These are phyloP conservation scores for Hypomecis atomaria DNA, from an alignment of 2,888 invertebrate genomes.

Conservation along the genomic window DNA sequence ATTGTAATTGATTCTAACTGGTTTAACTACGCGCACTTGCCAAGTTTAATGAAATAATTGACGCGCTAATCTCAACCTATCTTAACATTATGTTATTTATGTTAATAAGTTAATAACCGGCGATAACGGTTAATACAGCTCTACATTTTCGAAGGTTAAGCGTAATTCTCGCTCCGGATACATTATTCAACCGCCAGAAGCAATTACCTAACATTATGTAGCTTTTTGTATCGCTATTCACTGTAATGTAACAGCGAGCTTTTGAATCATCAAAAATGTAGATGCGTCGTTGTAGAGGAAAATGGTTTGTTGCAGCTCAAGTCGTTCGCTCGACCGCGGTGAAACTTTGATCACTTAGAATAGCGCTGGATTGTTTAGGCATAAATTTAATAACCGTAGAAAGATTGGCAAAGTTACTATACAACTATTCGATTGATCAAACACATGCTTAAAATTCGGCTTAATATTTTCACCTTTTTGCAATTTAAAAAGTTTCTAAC, in stretches of 20 bases:
- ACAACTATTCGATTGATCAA: too few relatives aligned
- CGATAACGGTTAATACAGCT: constrained; percentile 31
- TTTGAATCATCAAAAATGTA: constrained; percentile 3
- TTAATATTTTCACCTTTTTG: too few relatives aligned
- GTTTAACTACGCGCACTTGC: background rate
- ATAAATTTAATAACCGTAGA: background rate
- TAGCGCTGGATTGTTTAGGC: background rate
- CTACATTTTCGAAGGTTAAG: constrained; percentile 36
- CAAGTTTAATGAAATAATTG: constrained; percentile 1
- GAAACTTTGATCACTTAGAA: background rate
- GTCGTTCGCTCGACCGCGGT: background rate
- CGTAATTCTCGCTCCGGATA: constrained; percentile 36
- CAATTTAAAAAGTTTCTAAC: too few relatives aligned
- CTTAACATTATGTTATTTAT: constrained; percentile 23
- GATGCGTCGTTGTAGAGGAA: background rate
- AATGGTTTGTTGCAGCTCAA: background rate
- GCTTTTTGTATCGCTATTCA: constrained; percentile 27
- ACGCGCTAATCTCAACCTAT: constrained; percentile 12
- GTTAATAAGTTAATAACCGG: constrained; percentile 33
- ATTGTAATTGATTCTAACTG: background rate
- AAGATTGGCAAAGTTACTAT: too few relatives aligned
- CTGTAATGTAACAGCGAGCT: constrained; percentile 5
- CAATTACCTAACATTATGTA: constrained; percentile 30
- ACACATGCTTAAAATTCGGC: too few relatives aligned
- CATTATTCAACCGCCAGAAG: constrained; percentile 36